Evolutionary conservation across 1,140 invertebrate species (phyloP).

Genomic region (Drosophila subpulchrella): DNA sequence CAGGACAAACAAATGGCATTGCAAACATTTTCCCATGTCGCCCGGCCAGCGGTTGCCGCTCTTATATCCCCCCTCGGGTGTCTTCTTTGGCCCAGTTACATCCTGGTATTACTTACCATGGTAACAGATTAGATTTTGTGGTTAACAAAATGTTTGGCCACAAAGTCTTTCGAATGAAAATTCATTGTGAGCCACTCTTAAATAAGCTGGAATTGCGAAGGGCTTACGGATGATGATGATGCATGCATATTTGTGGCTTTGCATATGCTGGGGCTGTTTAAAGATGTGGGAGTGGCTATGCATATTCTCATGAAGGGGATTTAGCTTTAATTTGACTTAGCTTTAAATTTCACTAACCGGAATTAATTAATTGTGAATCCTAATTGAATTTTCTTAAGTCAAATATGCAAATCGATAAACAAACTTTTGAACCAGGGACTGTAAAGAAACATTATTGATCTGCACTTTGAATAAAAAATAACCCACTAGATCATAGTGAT

Average conservation of each 20-base stretch:
- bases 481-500: too few species aligned
- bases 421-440: too few species aligned
- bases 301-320: background rate
- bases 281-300: background rate
- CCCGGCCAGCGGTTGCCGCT: conserved; percentile 2
- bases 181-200: conserved; percentile 31
- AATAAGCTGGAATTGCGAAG: conserved; percentile 29
- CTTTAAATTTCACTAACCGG: too few species aligned
- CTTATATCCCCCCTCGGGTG: background rate
- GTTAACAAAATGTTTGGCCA: conserved; percentile 39
- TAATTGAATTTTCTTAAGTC: too few species aligned
- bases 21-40: conserved; percentile 45
- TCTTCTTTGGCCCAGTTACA: conserved; percentile 6
- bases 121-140: conserved; percentile 51
- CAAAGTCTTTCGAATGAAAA: conserved; percentile 47
- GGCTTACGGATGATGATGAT: conserved; percentile 19
- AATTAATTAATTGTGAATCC: too few species aligned
- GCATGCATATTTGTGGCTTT: conserved; percentile 6
- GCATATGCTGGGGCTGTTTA: background rate
- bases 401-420: too few species aligned
- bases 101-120: conserved; percentile 41
- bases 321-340: background rate
- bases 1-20: conserved; percentile 64
- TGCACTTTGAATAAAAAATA: too few species aligned
- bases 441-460: too few species aligned